These are phyloP conservation scores for Ostrea denselamellosa DNA, from an alignment of 1,140 invertebrate species.

Conservation along the genomic window DNA sequence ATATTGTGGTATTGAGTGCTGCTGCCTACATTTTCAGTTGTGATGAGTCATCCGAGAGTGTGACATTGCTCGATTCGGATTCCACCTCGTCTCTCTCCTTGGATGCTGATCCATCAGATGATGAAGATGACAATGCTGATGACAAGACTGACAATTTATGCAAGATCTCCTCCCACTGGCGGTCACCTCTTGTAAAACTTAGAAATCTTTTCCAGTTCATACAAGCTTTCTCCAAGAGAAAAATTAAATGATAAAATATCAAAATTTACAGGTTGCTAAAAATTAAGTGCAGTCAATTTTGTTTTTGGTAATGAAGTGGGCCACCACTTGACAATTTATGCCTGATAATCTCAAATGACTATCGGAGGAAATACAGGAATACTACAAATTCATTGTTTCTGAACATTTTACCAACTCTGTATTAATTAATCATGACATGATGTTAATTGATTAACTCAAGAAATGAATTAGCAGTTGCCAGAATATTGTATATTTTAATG, in stretches of 20 bases:
- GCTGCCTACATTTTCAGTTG: neutral
- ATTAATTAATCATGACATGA: neutral
- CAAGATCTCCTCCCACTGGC: conserved; percentile 12
- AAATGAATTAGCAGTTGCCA: neutral
- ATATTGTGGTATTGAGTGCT: neutral
- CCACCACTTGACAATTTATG: neutral
- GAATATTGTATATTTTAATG: neutral
- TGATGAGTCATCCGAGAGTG: neutral
- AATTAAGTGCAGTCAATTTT: neutral
- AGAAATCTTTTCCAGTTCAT: conserved; percentile 15
- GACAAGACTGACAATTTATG: neutral
- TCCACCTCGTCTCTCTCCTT: neutral
- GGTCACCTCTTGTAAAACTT: neutral
- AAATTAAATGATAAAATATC: neutral
- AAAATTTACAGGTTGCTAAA: neutral
- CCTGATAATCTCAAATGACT: neutral
- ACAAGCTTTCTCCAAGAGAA: conserved; percentile 2
- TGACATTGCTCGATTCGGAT: conserved; percentile 1
- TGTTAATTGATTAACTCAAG: neutral
- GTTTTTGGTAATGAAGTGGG: neutral
- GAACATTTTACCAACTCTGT: neutral
- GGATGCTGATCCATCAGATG: neutral
- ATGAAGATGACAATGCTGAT: neutral
- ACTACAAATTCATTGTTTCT: neutral
- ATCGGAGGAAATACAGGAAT: neutral